A percentile compares a stretch with the other conserved stretches of the same genome.
These are phyloP conservation scores for Sinohyriopsis cumingii DNA, from an alignment of 2,888 invertebrate species.

Conservation along the genomic window DNA sequence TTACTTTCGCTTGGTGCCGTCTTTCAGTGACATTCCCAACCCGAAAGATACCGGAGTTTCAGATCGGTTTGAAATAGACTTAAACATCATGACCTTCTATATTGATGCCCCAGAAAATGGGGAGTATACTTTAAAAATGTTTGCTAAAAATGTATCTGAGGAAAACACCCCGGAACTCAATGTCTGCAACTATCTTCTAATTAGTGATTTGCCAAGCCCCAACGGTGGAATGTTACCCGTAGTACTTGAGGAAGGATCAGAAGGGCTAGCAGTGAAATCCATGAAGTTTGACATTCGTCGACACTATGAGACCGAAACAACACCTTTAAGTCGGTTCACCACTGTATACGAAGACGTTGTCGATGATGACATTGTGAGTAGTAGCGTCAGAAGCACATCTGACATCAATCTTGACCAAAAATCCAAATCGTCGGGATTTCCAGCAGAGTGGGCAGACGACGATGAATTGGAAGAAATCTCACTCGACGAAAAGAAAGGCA, in stretches of 20 bases:
- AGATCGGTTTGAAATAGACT: conserved; percentile 34
- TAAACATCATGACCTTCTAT: conserved; percentile 38
- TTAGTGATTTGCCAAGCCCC: conserved; percentile 29
- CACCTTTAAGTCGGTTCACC: neutral
- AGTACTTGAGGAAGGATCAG: conserved; percentile 33
- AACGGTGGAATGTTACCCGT: conserved; percentile 23
- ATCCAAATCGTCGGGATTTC: too few relatives aligned
- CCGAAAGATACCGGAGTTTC: conserved; percentile 28
- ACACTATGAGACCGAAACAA: too few relatives aligned
- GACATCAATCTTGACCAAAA: conserved; percentile 4
- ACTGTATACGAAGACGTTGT: conserved; percentile 5
- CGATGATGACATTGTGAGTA: conserved; percentile 5
- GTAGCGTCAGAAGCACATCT: conserved; percentile 28
- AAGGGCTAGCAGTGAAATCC: conserved; percentile 21
- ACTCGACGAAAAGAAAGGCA: too few relatives aligned
- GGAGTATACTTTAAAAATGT: conserved; percentile 42
- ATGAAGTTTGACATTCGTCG: conserved; percentile 4
- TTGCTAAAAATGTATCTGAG: conserved; percentile 27
- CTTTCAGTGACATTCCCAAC: conserved; percentile 37
- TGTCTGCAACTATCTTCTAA: conserved; percentile 60
- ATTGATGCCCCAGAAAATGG: conserved; percentile 36
- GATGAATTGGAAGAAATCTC: too few relatives aligned
- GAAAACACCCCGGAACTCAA: conserved; percentile 44
- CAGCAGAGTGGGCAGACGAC: too few relatives aligned
- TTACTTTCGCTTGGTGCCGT: conserved; percentile 35